A percentile compares a stretch with the other conserved stretches of the same genome.
These are phyloP conservation scores for Sternarchorhynchus goeldii DNA, from an alignment of 2,797 vertebrate genomes.

Conservation along the genomic window DNA sequence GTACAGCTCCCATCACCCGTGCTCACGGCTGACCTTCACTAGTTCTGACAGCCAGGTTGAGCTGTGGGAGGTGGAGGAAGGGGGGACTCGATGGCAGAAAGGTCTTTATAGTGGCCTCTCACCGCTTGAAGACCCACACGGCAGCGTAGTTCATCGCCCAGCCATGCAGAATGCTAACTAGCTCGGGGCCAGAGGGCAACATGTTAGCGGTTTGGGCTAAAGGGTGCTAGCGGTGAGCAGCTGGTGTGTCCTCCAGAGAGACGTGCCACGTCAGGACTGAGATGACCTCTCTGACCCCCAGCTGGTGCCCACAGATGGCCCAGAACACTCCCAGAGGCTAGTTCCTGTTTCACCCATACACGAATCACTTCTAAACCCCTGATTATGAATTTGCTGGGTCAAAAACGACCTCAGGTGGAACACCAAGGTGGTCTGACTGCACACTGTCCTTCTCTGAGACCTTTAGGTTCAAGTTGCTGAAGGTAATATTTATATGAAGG, in stretches of 20 bases:
- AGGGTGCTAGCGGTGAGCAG: constrained; percentile 28
- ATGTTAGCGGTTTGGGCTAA: constrained; percentile 9
- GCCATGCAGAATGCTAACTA: constrained; percentile 26
- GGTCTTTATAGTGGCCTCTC: constrained; percentile 22
- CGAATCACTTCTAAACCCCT: not conserved
- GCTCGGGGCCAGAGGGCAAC: constrained; percentile 6
- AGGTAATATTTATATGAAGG: not conserved
- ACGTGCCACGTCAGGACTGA: constrained; percentile 15
- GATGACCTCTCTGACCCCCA: constrained; percentile 36
- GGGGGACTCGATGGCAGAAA: not conserved
- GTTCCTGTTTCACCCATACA: not conserved
- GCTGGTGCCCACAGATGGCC: constrained; percentile 39
- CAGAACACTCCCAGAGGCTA: not conserved
- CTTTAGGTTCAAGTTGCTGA: not conserved
- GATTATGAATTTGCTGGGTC: constrained; percentile 11
- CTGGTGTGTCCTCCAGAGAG: constrained; percentile 18
- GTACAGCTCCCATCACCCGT: not conserved
- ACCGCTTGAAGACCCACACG: not conserved
- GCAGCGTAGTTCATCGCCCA: not conserved
- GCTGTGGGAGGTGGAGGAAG: not conserved
- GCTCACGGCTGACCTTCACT: constrained; percentile 15
- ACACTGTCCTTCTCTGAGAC: not conserved
- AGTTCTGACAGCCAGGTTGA: constrained; percentile 10
- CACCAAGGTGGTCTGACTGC: not conserved
- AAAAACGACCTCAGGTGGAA: constrained; percentile 13